Base-by-base conservation (phyloP, 1,140 invertebrate genomes). In the Macrobrachium rosenbergii region DNA sequence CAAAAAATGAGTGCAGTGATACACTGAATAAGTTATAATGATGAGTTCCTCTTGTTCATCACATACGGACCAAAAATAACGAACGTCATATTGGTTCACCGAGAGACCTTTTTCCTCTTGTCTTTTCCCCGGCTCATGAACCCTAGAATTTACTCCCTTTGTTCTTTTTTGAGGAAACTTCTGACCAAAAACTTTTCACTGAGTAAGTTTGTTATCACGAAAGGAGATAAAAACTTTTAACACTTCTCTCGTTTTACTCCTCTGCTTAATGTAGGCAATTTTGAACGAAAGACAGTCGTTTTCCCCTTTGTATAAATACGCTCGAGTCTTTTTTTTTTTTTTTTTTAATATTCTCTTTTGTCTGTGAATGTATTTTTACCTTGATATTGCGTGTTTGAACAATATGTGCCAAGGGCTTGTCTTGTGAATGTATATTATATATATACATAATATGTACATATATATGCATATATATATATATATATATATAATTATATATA, bases 401-500 rank as follows among this genome's bases (percentile, higher is more conserved):
- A 19, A 3, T 37, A 37, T 37, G 28, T 67, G 23, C 17, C 0
- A 21, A 67, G 5, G 2, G 19, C 11, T 37, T 37, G 1, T 37
- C 64, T 8, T 67, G 17, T 67, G 16, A 11, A 67, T 67, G 8
- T 67, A 67, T 67, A 67, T n/a, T 72, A 72, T 72, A 72, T 72
- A 72, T 72, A 72, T 72, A 72, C 23, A 72, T 72, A 28, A 23
- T 72, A 72, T 72, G 23, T 72, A 72, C 23, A 16, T 72, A 21
- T 72, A 23, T 72, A 23, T 72, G 8, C 2, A 23, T 72, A 23
- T 72, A 23, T 72, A 37, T 72, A 23, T 72, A 23, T 72, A 16
- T 72, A 72, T 72, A 28, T 72, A 72, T 23, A 72, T 72, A 72
- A 23, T 23, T 72, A 72, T 72, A 72, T 72, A 72, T 28, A 72